Evolutionary conservation across 2,113 vertebrate species (phyloP).

Genomic region (Channa argus): DNA sequence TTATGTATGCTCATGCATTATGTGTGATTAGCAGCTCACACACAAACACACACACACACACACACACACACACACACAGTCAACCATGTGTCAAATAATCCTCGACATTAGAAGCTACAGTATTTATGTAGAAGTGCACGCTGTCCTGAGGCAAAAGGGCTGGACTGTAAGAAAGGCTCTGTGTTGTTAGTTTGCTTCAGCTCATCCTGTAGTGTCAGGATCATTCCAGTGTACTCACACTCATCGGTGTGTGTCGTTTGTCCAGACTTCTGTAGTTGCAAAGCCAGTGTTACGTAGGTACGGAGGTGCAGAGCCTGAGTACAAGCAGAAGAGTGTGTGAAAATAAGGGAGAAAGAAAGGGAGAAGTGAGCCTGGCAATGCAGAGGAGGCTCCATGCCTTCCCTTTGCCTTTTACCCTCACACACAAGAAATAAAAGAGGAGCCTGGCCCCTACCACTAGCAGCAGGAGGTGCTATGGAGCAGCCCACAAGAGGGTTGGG

Average conservation of each 20-base stretch:
- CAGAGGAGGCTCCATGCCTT: conserved; percentile 23
- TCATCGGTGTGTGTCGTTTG: conserved; percentile 1
- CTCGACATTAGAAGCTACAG: conserved; percentile 3
- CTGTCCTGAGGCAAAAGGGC: conserved; percentile 13
- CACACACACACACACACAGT: conserved; percentile 4
- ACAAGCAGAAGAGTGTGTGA: conserved; percentile 29
- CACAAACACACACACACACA: not conserved
- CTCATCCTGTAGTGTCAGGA: conserved; percentile 13
- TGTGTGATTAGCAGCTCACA: conserved; percentile 44
- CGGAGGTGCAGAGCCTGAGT: not conserved
- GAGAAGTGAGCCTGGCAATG: conserved; percentile 8
- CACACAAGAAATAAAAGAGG: conserved; percentile 7
- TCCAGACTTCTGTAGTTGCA: not conserved
- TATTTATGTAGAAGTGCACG: not conserved
- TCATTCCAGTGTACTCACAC: conserved; percentile 15
- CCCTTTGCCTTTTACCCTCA: conserved; percentile 19
- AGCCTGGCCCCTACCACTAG: conserved; percentile 34
- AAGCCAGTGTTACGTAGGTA: not conserved
- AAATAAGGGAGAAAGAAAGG: not conserved
- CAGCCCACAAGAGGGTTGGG: conserved; percentile 19
- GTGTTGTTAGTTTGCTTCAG: conserved; percentile 19
- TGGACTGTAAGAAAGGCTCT: conserved; percentile 1
- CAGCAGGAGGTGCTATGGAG: conserved; percentile 70
- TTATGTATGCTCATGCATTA: conserved; percentile 44
- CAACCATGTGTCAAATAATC: conserved; percentile 4